Base-by-base conservation (phyloP, 2,888 invertebrate genomes). In the Catocala fraxini region DNA sequence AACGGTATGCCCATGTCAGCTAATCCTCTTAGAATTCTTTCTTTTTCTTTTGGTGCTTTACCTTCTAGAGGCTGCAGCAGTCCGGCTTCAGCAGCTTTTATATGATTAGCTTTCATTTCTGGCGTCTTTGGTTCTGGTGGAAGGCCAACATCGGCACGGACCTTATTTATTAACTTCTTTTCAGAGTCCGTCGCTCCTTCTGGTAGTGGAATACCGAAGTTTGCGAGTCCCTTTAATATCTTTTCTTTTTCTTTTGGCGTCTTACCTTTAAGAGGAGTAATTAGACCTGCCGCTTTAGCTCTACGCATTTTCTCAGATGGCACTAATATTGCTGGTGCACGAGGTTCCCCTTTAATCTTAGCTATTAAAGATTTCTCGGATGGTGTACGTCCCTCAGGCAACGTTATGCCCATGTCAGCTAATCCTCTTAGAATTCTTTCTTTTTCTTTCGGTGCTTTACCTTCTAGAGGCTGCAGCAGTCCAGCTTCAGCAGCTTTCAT, bases 251-350 rank as follows among this genome's bases (percentile, higher is more conserved):
- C 42, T 42, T 60, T 15, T 0, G 54, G 33, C 1, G 71, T 52
- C 51, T 81, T 81, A 0, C 81, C 81, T 62, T 73, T 75, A 51
- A 83, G 61, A 5, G 82, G 82, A 12, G 74, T 74, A 0, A 77
- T 49, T 10, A 81, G 33, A 0, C 81, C 81, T 5, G 68, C 54
- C 11, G 54, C 43, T 54, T n/a, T n/a, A n/a, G n/a, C n/a, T n/a
- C n/a, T n/a, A n/a, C n/a, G n/a, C n/a, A n/a, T n/a, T n/a, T n/a
- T n/a, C n/a, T n/a, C n/a, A n/a, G n/a, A n/a, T n/a, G n/a, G n/a
- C n/a, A n/a, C n/a, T n/a, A n/a, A n/a, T n/a, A n/a, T n/a, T n/a
- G n/a, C n/a, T n/a, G n/a, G n/a, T n/a, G n/a, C n/a, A n/a, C n/a
- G n/a, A n/a, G n/a, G n/a, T n/a, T n/a, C n/a, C n/a, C n/a, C n/a